These are phyloP conservation scores for Oophaga sylvatica DNA, from an alignment of 2,797 vertebrate genomes.

Conservation along the genomic window DNA sequence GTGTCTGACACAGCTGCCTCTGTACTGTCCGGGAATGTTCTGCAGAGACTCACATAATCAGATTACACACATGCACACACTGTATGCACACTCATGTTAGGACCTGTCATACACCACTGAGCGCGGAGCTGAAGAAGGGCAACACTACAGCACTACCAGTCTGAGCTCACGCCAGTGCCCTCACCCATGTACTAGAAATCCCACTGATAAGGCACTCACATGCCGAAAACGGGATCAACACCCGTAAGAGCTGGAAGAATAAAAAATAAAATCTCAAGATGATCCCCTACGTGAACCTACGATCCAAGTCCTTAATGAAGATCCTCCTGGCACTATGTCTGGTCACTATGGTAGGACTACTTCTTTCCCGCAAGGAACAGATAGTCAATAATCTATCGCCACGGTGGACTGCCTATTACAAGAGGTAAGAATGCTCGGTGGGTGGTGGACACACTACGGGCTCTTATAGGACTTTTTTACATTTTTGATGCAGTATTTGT, in stretches of 20 bases:
- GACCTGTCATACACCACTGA: background rate
- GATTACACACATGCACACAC: background rate
- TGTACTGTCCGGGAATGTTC: too few species aligned
- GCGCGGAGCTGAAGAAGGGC: background rate
- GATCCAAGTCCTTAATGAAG: background rate
- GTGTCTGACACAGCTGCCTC: background rate
- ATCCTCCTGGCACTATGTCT: background rate
- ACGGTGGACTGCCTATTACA: background rate
- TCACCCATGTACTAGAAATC: background rate
- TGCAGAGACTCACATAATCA: background rate
- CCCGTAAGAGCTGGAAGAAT: background rate
- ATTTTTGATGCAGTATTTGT: background rate
- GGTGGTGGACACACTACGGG: background rate
- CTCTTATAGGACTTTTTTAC: background rate
- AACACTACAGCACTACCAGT: background rate
- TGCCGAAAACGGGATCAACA: background rate
- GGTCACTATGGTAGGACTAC: background rate
- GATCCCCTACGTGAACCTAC: background rate
- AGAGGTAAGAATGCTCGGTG: constrained; percentile 12
- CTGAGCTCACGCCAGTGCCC: background rate
- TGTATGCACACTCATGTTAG: background rate
- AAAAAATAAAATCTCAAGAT: background rate
- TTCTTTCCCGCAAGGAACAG: background rate
- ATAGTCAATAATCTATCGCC: too few species aligned
- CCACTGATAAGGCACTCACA: background rate